phyloP scores from a whole-genome alignment of 2,113 vertebrate genomes.

The Paedocypris sp. region DNA sequence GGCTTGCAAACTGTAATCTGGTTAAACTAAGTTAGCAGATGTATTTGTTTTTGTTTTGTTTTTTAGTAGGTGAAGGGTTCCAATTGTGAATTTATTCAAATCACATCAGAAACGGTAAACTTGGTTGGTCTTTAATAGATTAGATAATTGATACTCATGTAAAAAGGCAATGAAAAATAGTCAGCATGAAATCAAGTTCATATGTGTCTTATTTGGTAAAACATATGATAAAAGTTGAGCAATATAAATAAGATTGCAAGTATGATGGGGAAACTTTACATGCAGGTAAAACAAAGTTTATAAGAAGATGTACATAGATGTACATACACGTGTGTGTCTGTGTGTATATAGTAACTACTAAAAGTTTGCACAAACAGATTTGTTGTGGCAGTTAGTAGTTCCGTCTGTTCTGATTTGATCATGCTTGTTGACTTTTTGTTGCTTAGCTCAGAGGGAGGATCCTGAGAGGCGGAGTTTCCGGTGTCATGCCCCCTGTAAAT shows the following conservation, averaged over 20 bases:
- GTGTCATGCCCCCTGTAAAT: conserved; percentile 46
- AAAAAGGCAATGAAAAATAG: too few relatives aligned
- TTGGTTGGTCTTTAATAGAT: not conserved
- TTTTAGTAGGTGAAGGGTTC: not conserved
- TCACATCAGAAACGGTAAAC: not conserved
- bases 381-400: not conserved
- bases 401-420: not conserved
- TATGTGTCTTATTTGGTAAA: too few relatives aligned
- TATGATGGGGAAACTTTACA: too few relatives aligned
- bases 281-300: too few relatives aligned
- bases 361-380: too few relatives aligned
- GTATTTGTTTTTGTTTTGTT: not conserved
- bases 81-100: not conserved
- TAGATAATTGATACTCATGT: too few relatives aligned
- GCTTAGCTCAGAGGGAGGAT: conserved; percentile 50
- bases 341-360: too few relatives aligned
- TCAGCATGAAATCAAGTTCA: too few relatives aligned
- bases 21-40: not conserved
- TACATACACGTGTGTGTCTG: too few relatives aligned
- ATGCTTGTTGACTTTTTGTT: not conserved
- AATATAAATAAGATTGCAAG: too few relatives aligned
- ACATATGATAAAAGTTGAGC: too few relatives aligned
- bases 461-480: conserved; percentile 47
- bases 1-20: not conserved
- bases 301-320: too few relatives aligned